Base-by-base conservation (phyloP, 2,888 invertebrate genomes). In the Rhaphigaster nebulosa region DNA sequence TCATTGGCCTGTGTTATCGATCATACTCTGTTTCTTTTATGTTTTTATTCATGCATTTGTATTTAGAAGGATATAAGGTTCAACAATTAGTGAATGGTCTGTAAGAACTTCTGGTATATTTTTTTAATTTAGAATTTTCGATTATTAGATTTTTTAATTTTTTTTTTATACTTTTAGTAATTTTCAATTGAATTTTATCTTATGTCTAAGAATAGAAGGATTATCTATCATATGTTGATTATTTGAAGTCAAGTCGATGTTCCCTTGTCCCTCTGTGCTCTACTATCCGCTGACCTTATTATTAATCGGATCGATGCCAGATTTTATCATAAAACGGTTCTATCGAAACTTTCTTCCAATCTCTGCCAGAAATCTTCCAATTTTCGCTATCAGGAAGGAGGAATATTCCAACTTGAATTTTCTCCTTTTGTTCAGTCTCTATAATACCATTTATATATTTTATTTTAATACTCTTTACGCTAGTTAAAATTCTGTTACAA, bases 291-390 rank as follows among this genome's bases (percentile, higher is more conserved):
- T 76, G 70, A 76, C 70, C 70, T 38, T 76, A 76, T 76, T 76
- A 76, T 38, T 76, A 76, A 76, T 76, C 70, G 6, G 70, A 84
- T 84, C 84, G 15, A 84, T 84, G n/a, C 26, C 41, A n/a, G 84
- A 84, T 84, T 84, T 84, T 84, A 84, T 84, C 84, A 84, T 84
- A 45, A 84, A 84, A 84, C 38, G 70, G 70, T 76, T 76, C 70
- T 76, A 76, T 34, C 70, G 34, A 76, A 76, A 76, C 70, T 76
- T 76, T 76, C 70, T 76, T 76, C 70, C 70, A 76, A 76, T 76
- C 70, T 76, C 38, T 34, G 20, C 34, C 38, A 10, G 34, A 38
- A 76, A 76, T 76, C 70, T 38, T 76, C 34, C 70, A 76, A 76
- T 76, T 76, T 76, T 76, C 70, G 34, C 70, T 76, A 76, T 76